phyloP scores from a whole-genome alignment of 1,140 invertebrate species.

The Caenorhabditis elegans region DNA sequence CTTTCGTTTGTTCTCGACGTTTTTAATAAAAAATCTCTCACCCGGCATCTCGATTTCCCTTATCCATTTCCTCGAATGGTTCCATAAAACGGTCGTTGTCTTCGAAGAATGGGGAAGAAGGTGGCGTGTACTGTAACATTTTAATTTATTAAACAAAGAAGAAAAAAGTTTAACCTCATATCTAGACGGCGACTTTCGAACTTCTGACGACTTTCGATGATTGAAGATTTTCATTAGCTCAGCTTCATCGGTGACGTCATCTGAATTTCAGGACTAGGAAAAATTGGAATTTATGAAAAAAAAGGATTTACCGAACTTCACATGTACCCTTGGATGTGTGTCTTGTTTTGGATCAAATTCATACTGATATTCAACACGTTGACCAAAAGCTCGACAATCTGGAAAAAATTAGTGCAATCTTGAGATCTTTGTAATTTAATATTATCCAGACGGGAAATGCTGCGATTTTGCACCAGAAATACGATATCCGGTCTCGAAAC shows the following conservation, averaged over 20 bases:
- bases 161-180: not conserved
- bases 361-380: constrained; percentile 31
- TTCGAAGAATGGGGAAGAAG: not conserved
- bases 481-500: no score
- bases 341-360: constrained; percentile 35
- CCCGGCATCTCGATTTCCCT: constrained; percentile 1
- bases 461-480: no score
- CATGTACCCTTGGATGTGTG: not conserved
- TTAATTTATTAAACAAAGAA: not conserved
- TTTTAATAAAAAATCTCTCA: not conserved
- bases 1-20: not conserved
- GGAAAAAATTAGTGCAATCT: not conserved
- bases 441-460: no score
- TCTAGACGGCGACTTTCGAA: not conserved
- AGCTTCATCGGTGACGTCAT: constrained; percentile 18
- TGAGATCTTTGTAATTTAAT: no score
- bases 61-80: constrained; percentile 12
- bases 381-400: constrained; percentile 17
- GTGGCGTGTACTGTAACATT: not conserved
- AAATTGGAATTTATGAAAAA: not conserved
- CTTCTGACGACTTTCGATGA: constrained; percentile 12
- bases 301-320: constrained; percentile 16
- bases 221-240: constrained; percentile 16
- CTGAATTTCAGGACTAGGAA: not conserved
- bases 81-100: constrained; percentile 5